Evolutionary conservation across 2,888 invertebrate genomes (phyloP).

Genomic region (Aporophyla lueneburgensis): DNA sequence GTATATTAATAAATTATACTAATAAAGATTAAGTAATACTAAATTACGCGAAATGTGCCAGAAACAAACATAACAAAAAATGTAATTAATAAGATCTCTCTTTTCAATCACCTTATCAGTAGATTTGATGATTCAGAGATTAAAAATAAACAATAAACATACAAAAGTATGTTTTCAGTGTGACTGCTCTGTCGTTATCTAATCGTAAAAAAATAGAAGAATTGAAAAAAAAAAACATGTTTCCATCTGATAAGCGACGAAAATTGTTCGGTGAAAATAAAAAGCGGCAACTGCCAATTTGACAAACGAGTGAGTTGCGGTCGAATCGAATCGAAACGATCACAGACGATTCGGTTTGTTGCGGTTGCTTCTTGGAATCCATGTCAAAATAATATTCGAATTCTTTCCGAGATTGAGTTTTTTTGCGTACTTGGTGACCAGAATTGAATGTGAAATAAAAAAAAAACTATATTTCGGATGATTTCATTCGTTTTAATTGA

Average conservation of each 20-base stretch:
- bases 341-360: conserved; percentile 71
- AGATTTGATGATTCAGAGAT: too few relatives aligned
- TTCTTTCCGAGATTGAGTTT: conserved; percentile 62
- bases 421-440: conserved; percentile 58
- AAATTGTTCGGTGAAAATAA: conserved; percentile 52
- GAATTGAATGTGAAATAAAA: conserved; percentile 48
- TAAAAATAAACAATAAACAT: too few relatives aligned
- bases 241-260: conserved; percentile 29
- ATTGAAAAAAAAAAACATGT: not conserved
- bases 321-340: conserved; percentile 75
- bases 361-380: conserved; percentile 70
- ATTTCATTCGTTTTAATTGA: conserved; percentile 61
- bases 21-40: too few relatives aligned
- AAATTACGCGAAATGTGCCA: too few relatives aligned
- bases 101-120: too few relatives aligned
- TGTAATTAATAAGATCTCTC: too few relatives aligned
- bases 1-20: too few relatives aligned
- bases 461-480: conserved; percentile 39
- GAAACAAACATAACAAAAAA: too few relatives aligned
- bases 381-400: conserved; percentile 68
- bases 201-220: not conserved
- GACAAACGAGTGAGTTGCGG: conserved; percentile 78
- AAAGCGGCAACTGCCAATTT: conserved; percentile 74
- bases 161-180: not conserved
- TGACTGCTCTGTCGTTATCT: not conserved